These are phyloP conservation scores for Brachionichthys hirsutus DNA, from an alignment of 2,113 vertebrate genomes.

Conservation along the genomic window DNA sequence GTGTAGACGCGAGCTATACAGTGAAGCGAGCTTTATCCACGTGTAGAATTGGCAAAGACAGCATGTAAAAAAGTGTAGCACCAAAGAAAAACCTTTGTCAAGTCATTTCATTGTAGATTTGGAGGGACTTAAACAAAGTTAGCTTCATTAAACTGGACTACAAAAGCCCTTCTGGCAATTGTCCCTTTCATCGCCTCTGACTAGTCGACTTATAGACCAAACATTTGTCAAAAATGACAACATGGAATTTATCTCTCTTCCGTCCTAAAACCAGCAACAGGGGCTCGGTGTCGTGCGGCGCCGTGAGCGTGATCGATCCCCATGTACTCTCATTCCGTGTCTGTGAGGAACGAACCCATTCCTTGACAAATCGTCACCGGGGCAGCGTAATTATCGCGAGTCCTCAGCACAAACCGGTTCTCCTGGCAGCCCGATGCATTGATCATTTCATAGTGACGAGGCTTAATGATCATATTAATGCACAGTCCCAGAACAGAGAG, in stretches of 20 bases:
- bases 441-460: constrained; percentile 47
- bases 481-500: constrained; percentile 33
- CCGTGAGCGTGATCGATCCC: constrained; percentile 30
- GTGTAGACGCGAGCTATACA: constrained; percentile 16
- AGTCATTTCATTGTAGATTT: constrained; percentile 38
- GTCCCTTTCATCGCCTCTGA: constrained; percentile 32
- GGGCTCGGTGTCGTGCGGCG: constrained; percentile 37
- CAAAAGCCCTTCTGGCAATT: constrained; percentile 14
- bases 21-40: constrained; percentile 1
- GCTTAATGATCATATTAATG: constrained; percentile 42
- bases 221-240: constrained; percentile 44
- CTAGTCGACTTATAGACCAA: constrained; percentile 9
- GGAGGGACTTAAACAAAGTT: constrained; percentile 40
- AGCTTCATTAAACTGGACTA: constrained; percentile 48
- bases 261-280: constrained; percentile 37
- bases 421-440: constrained; percentile 39
- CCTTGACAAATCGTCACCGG: constrained; percentile 51
- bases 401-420: constrained; percentile 31
- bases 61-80: constrained; percentile 26
- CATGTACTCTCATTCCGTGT: constrained; percentile 52
- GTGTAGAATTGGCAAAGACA: constrained; percentile 22
- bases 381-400: constrained; percentile 27
- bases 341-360: constrained; percentile 43
- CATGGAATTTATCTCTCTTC: constrained; percentile 34
- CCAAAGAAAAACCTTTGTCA: constrained; percentile 45